phyloP scores from a whole-genome alignment of 2,797 vertebrate species.

The Salarias fasciatus region DNA sequence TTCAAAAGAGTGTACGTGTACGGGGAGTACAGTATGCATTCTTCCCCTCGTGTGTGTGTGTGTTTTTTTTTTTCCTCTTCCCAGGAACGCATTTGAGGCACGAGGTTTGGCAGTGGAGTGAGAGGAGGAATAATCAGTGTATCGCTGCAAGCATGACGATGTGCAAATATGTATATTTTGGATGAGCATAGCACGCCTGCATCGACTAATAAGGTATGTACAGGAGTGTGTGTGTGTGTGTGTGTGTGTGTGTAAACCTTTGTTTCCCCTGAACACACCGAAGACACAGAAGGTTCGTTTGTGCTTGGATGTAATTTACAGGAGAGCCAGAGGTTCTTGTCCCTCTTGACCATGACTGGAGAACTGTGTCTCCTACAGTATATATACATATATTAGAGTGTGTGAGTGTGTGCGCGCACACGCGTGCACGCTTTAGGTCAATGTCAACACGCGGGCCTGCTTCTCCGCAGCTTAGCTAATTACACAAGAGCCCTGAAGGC shows the following conservation, averaged over 20 bases:
- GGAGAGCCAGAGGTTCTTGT: constrained; percentile 34
- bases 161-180: constrained; percentile 65
- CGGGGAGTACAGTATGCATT: constrained; percentile 56
- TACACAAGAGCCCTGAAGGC: constrained; percentile 82
- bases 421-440: constrained; percentile 75
- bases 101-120: constrained; percentile 69
- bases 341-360: constrained; percentile 60
- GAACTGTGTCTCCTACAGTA: constrained; percentile 32
- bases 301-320: constrained; percentile 48
- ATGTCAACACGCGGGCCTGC: constrained; percentile 80
- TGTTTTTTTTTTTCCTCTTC: constrained; percentile 46
- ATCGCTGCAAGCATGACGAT: constrained; percentile 54
- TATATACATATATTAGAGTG: constrained; percentile 19
- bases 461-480: constrained; percentile 81
- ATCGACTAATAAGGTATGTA: constrained; percentile 48
- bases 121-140: constrained; percentile 63
- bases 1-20: constrained; percentile 68
- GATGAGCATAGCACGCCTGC: constrained; percentile 27
- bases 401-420: constrained; percentile 21
- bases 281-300: constrained; percentile 23
- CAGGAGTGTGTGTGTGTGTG: background rate
- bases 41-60: too few species aligned
- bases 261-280: constrained; percentile 40
- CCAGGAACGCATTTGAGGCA: constrained; percentile 72
- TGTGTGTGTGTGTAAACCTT: constrained; percentile 25